Base-by-base conservation (phyloP, 2,888 invertebrate genomes). In the Phyllotreta striolata region DNA sequence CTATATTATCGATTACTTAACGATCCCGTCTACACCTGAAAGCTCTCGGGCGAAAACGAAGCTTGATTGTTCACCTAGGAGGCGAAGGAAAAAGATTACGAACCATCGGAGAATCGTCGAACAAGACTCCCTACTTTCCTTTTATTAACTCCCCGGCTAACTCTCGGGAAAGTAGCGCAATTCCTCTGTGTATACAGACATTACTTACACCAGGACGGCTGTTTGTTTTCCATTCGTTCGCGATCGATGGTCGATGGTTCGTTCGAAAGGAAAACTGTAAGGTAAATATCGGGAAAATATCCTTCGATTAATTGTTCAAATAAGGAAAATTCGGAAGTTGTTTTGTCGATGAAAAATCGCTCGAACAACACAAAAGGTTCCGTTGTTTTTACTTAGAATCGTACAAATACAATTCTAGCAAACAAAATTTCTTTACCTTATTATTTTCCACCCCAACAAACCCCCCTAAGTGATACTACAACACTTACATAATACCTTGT, bases 181-280 rank as follows among this genome's bases (percentile, higher is more conserved):
- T 24, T 10, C 40, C 49, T 58, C 39, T 10, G 49, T 13, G 40
- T 43, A 43, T 39, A 9, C 43, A 8, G 24, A 12, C 5, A 24
- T 24, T 24, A 24, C 24, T 24, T 24, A 24, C 24, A 24, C 24
- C 24, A 4, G 4, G 24, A 4, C 24, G n/a, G 38, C 9, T 58
- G 49, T 58, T 58, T 58, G 49, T 13, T 51, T 57, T 58, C 49
- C 58, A 58, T 58, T 49, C 40, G 39, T 8, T 10, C n/a, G 7
- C 46, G 14, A 47, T 58, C 49, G 34, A 43, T 47, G 34, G 8
- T 10, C 35, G 49, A 13, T 58, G 24, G 49, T 24, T 12, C n/a
- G 34, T 49, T 24, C 24, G 24, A 24, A 24, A 24, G 24, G 24
- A 24, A 58, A 58, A 49, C 40, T 24, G 34, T 8, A 14, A 58